Conservation (phyloP, 2,113 vertebrate genomes). For the Rhegmatorhina hoffmannsi region DNA sequence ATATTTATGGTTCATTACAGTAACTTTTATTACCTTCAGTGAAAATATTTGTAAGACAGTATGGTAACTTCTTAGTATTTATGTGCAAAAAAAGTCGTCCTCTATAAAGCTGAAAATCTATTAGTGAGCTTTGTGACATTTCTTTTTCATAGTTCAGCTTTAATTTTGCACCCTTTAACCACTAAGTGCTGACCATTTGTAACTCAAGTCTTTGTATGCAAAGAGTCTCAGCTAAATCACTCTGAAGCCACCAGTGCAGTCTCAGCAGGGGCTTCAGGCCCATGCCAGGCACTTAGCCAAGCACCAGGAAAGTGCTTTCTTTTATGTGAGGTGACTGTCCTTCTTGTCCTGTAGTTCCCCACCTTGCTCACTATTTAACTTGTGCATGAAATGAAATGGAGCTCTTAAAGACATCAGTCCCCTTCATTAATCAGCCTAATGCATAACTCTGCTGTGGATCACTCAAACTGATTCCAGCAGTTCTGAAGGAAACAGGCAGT, state of each 20-base stretch:
- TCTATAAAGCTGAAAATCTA: background rate
- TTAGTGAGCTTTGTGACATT: background rate
- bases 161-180: background rate
- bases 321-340: background rate
- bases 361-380: background rate
- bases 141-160: background rate
- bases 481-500: background rate
- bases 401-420: background rate
- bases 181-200: background rate
- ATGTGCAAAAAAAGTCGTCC: background rate
- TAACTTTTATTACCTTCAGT: background rate
- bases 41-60: background rate
- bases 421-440: background rate
- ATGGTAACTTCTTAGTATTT: background rate
- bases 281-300: background rate
- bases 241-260: background rate
- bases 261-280: background rate
- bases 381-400: background rate
- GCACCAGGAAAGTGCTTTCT: background rate
- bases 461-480: background rate
- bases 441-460: background rate
- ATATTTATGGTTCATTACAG: background rate
- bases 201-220: background rate
- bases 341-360: background rate
- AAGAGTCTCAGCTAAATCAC: background rate